Percentiles rank a stretch among this genome's conserved stretches.
phyloP scores from a whole-genome alignment of 2,113 vertebrate species.

The Chroicocephalus ridibundus region DNA sequence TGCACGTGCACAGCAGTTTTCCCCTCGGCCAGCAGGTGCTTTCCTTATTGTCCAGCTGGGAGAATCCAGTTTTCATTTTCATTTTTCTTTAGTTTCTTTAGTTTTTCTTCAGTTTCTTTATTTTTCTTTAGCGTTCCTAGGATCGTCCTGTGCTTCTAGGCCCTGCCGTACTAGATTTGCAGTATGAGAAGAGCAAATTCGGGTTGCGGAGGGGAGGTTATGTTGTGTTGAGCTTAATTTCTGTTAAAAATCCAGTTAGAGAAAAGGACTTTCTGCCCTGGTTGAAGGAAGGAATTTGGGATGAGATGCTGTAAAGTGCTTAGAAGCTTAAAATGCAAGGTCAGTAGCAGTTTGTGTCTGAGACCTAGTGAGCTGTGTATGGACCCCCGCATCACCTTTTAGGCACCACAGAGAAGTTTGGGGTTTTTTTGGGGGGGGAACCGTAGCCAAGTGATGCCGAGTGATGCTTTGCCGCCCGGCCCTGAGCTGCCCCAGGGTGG shows the following conservation, averaged over 20 bases:
- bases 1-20: background rate
- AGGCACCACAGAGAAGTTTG: background rate
- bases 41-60: background rate
- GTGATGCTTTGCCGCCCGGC: background rate
- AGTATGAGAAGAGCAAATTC: background rate
- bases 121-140: background rate
- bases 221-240: background rate
- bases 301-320: background rate
- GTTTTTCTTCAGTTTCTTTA: background rate
- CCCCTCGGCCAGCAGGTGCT: background rate
- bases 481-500: background rate
- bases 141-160: background rate
- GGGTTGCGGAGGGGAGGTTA: accelerated
- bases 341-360: background rate
- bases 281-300: background rate
- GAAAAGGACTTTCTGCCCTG: background rate
- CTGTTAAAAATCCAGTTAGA: background rate
- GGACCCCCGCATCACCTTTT: background rate
- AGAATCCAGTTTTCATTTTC: background rate
- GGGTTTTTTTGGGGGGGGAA: accelerated
- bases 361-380: background rate
- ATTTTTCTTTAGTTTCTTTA: background rate
- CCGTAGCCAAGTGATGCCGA: accelerated
- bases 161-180: background rate
- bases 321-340: background rate